These are phyloP conservation scores for Arrhopalites spinosus DNA, from an alignment of 2,888 invertebrate genomes.

Conservation along the genomic window DNA sequence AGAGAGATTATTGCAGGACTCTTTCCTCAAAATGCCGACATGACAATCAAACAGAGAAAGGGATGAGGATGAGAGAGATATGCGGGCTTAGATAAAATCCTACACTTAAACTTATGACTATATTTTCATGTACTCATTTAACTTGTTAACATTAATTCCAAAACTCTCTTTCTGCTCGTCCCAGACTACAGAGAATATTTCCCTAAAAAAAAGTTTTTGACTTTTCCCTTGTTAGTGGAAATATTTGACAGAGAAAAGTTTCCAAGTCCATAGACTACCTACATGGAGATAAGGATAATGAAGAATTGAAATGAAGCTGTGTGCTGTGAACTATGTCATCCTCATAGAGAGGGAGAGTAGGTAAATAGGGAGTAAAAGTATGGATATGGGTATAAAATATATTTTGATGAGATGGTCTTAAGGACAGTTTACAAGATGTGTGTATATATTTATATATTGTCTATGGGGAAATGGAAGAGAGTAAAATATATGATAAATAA, in stretches of 20 bases:
- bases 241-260: too few species aligned
- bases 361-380: not conserved
- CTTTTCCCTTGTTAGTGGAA: not conserved
- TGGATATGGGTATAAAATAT: not conserved
- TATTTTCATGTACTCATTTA: not conserved
- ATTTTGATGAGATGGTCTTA: not conserved
- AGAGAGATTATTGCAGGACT: too few species aligned
- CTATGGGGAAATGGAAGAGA: conserved; percentile 30
- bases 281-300: not conserved
- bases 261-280: not conserved
- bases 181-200: too few species aligned
- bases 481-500: conserved; percentile 38
- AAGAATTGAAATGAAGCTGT: not conserved
- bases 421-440: not conserved
- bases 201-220: not conserved
- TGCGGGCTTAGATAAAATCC: conserved; percentile 6
- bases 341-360: too few species aligned
- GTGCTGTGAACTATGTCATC: too few species aligned
- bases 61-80: not conserved
- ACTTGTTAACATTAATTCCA: not conserved
- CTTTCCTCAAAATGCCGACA: not conserved
- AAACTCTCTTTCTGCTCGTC: not conserved
- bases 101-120: not conserved
- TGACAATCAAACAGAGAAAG: conserved; percentile 11
- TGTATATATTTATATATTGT: not conserved